phyloP scores from a whole-genome alignment of 2,113 vertebrate species.

The Pithys albifrons region DNA sequence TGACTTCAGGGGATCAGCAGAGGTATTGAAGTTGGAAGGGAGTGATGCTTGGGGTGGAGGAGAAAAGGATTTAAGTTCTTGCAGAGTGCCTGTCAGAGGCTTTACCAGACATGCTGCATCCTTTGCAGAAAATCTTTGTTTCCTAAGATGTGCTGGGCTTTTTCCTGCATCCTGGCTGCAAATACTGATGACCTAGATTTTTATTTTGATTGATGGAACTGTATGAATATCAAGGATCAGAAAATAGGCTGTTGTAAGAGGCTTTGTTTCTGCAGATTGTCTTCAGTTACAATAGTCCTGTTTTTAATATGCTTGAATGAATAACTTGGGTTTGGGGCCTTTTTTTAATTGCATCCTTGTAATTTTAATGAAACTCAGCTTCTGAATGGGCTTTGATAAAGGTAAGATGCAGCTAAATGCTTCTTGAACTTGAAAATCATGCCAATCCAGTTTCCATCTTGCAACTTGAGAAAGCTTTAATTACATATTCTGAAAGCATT shows the following conservation, averaged over 20 bases:
- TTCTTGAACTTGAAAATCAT: slow-evolving; percentile 39
- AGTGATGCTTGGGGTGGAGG: background rate
- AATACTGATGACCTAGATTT: slow-evolving; percentile 51
- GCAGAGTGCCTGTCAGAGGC: background rate
- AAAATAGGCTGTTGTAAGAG: slow-evolving; percentile 22
- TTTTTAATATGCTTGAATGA: background rate
- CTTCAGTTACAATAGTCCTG: background rate
- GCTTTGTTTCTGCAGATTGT: slow-evolving; percentile 35
- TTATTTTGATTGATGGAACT: slow-evolving; percentile 37
- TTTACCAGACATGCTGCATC: background rate
- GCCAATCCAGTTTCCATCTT: slow-evolving; percentile 8
- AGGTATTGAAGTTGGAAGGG: background rate
- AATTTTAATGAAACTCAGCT: slow-evolving; percentile 7
- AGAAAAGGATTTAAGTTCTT: background rate
- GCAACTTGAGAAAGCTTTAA: slow-evolving; percentile 12
- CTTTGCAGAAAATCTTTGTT: slow-evolving; percentile 12
- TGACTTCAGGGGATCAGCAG: background rate
- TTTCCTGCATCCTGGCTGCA: slow-evolving; percentile 14
- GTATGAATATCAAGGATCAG: slow-evolving; percentile 9
- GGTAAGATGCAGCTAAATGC: background rate
- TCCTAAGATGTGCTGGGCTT: background rate
- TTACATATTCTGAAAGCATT: slow-evolving; percentile 19
- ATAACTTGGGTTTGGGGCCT: background rate
- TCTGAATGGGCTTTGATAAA: slow-evolving; percentile 30
- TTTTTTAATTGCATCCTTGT: background rate